Evolutionary conservation across 2,113 vertebrate species (phyloP).

Genomic region (Plestiodon gilberti): DNA sequence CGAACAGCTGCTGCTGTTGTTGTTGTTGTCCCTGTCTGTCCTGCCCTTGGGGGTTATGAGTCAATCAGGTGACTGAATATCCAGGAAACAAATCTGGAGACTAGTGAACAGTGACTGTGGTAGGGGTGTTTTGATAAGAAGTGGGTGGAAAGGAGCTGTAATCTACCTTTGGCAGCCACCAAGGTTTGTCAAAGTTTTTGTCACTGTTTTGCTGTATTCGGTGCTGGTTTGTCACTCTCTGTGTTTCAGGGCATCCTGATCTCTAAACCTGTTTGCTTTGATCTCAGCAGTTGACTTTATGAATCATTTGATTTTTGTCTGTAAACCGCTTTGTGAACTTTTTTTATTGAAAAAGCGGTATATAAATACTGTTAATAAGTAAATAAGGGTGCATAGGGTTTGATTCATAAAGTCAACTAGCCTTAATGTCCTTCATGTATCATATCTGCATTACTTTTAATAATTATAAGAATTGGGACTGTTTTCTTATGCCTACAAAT

Average conservation of each 20-base stretch:
- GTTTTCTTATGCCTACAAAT: background rate
- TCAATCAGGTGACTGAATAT: background rate
- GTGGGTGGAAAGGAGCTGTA: too few relatives aligned
- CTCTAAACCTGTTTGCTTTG: background rate
- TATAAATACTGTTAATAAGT: too few relatives aligned
- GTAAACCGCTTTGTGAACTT: too few relatives aligned
- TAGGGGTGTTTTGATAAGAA: background rate
- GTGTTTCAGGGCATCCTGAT: background rate
- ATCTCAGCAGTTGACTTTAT: background rate
- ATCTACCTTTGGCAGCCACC: too few relatives aligned
- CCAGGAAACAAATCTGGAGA: background rate
- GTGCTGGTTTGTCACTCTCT: constrained; percentile 6
- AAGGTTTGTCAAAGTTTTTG: background rate
- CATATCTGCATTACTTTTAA: background rate
- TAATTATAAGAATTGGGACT: background rate
- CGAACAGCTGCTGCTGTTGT: constrained; percentile 8
- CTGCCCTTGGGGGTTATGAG: background rate
- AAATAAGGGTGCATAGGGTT: background rate
- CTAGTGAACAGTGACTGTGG: background rate
- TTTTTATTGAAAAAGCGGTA: too few relatives aligned
- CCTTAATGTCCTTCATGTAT: too few relatives aligned
- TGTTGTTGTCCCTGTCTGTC: background rate
- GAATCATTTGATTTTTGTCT: too few relatives aligned
- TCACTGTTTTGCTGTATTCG: background rate
- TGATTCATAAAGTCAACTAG: too few relatives aligned